Evolutionary conservation across 2,888 invertebrate species (phyloP), one percentile per base, ranked within the genome.

Genomic region (Sesia bembeciformis): DNA sequence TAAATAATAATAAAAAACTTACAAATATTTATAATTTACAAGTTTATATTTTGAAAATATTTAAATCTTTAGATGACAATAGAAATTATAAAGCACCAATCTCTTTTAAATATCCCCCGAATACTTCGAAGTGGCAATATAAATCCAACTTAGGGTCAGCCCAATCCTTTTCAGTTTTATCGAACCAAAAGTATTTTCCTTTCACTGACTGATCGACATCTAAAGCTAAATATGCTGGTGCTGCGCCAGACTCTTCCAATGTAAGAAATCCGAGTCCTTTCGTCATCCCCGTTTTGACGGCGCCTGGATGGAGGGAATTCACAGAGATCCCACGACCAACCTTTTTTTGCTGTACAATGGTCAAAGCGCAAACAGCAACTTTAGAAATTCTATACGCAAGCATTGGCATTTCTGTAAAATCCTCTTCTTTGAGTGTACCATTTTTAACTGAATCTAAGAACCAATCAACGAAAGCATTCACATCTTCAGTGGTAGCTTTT

Each of bases 251-350:
- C 49, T 68, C 63, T 3, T 63, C 62, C 38, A 58, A 5, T 0
- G 66, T 60, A 40, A 64, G 46, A 6, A 52, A 4, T 4, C 68
- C 66, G 7, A 40, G 41, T 4, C 56, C 54, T n/a, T 57, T 62
- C 0, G 70, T 68, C 67, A 71, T 67, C 40, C 63, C 59, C 1
- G 70, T 70, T 54, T 64, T 57, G 0, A 71, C 67, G 43, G 65
- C 65, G 5, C 72, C 72, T 5, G 72, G 71, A 52, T 72, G 64
- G 1, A 72, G 8, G 0, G 64, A 62, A 52, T 72, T 68, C 0
- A 72, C 50, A 1, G 70, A 67, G 46, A 72, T 70, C 4, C 60
- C 63, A 7, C 62, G 58, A n/a, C 58, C 63, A 5, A 67, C 56
- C 46, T 63, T 53, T 3, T 54, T 64, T 51, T 69, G 69, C 40